These are phyloP conservation scores for Actinia tenebrosa DNA, from an alignment of 64 coral and sea anemone species.

Conservation along the genomic window DNA sequence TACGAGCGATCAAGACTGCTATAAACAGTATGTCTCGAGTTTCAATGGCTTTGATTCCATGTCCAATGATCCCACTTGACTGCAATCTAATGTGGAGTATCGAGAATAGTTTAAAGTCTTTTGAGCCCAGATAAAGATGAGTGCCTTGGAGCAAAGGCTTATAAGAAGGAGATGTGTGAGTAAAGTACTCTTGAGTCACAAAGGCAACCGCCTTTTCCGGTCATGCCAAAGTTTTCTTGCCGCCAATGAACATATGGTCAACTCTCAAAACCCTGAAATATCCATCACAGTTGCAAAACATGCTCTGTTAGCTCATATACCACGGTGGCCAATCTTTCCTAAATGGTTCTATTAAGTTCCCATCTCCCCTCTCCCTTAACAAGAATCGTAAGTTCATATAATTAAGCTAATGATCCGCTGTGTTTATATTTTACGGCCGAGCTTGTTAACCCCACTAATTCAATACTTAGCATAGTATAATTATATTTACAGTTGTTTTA, in stretches of 20 bases:
- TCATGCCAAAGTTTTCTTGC: not conserved
- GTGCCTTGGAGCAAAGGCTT: slow-evolving; percentile 2
- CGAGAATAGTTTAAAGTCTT: not conserved
- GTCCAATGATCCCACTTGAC: not conserved
- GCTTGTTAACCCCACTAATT: slow-evolving; percentile 32
- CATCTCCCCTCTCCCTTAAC: not conserved
- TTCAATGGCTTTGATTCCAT: not conserved
- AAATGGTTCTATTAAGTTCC: slow-evolving; percentile 15
- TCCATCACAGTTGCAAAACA: not conserved
- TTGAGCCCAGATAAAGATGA: slow-evolving; percentile 2
- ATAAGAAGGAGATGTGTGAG: not conserved
- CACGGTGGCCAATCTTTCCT: slow-evolving; percentile 4
- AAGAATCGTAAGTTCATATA: slow-evolving; percentile 12
- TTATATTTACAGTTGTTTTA: slow-evolving; percentile 11
- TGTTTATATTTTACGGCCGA: slow-evolving; percentile 22
- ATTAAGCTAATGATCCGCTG: slow-evolving; percentile 17
- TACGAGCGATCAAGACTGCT: not conserved
- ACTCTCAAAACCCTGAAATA: not conserved
- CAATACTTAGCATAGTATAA: slow-evolving; percentile 26
- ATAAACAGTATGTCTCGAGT: not conserved
- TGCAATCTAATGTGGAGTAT: not conserved
- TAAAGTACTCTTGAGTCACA: slow-evolving; percentile 7
- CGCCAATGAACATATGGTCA: slow-evolving; percentile 4
- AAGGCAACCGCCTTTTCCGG: slow-evolving; percentile 17
- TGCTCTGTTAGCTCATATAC: not conserved